These are phyloP conservation scores for Premnoplex brunnescens DNA, from an alignment of 2,797 vertebrate species.

Conservation along the genomic window DNA sequence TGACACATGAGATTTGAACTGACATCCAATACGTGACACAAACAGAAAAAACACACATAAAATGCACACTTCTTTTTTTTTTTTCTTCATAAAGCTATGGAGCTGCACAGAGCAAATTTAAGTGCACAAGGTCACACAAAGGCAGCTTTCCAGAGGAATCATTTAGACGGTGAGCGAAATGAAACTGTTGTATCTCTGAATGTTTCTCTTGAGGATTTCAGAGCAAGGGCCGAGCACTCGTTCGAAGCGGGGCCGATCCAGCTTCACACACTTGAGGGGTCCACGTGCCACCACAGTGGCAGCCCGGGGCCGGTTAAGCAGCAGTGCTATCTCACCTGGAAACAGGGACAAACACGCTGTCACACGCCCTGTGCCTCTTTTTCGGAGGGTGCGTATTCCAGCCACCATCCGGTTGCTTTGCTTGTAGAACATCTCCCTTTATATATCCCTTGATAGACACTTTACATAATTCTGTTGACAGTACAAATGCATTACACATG, in stretches of 20 bases:
- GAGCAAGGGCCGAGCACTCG: constrained; percentile 94
- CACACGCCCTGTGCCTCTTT: neutral
- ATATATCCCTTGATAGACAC: neutral
- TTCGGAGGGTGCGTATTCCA: neutral
- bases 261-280: constrained; percentile 93
- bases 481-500: constrained; percentile 35
- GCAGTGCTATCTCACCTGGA: constrained; percentile 90
- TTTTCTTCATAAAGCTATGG: constrained; percentile 79
- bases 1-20: constrained; percentile 22
- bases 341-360: neutral
- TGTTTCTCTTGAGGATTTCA: constrained; percentile 96
- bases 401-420: neutral
- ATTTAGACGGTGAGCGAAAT: constrained; percentile 93
- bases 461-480: constrained; percentile 51
- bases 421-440: neutral
- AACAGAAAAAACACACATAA: constrained; percentile 59
- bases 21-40: constrained; percentile 65
- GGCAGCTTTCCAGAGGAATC: constrained; percentile 57
- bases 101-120: constrained; percentile 78
- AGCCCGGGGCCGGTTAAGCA: constrained; percentile 90
- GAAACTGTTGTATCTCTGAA: constrained; percentile 98
- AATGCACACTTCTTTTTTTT: constrained; percentile 62
- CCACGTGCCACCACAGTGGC: constrained; percentile 94
- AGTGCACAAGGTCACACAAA: constrained; percentile 78
- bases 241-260: constrained; percentile 94